Percentiles rank a stretch among this genome's conserved stretches.
Evolutionary conservation across 2,888 invertebrate genomes (phyloP).

Genomic region (Amphipyra berbera): DNA sequence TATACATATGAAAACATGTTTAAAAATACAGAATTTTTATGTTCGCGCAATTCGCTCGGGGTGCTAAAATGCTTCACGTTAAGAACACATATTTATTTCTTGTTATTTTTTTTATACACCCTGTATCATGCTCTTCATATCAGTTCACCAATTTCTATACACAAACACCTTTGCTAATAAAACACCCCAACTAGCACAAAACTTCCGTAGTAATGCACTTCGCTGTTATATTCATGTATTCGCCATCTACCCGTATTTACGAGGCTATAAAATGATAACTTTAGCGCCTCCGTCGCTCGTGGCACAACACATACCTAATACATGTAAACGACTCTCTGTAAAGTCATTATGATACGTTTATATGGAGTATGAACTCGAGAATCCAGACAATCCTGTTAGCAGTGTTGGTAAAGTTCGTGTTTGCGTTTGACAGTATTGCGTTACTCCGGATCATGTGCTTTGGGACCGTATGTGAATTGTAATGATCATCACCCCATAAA

Average conservation of each 20-base stretch:
- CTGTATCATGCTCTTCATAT: too few relatives aligned
- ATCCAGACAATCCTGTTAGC: constrained; percentile 29
- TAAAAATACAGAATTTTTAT: too few relatives aligned
- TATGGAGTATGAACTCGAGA: constrained; percentile 23
- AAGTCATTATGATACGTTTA: constrained; percentile 45
- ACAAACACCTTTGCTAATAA: constrained; percentile 15
- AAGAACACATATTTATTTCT: too few relatives aligned
- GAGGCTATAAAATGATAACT: constrained; percentile 74
- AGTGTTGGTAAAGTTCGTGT: constrained; percentile 18
- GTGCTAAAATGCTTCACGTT: too few relatives aligned
- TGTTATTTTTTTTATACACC: too few relatives aligned
- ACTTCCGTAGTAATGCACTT: constrained; percentile 16
- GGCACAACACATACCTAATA: constrained; percentile 32
- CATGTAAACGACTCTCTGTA: constrained; percentile 47
- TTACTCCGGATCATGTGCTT: not conserved
- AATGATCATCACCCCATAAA: too few relatives aligned
- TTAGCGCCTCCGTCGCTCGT: constrained; percentile 56
- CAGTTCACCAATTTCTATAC: not conserved
- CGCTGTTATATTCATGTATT: constrained; percentile 64
- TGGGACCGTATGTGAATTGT: not conserved
- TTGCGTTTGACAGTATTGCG: constrained; percentile 4
- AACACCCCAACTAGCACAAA: constrained; percentile 13
- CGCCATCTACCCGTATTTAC: constrained; percentile 67
- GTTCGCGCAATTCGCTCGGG: too few relatives aligned
- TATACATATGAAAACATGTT: too few relatives aligned